Evolutionary conservation across 2,113 vertebrate genomes (phyloP).

Genomic region (Fukomys damarensis): DNA sequence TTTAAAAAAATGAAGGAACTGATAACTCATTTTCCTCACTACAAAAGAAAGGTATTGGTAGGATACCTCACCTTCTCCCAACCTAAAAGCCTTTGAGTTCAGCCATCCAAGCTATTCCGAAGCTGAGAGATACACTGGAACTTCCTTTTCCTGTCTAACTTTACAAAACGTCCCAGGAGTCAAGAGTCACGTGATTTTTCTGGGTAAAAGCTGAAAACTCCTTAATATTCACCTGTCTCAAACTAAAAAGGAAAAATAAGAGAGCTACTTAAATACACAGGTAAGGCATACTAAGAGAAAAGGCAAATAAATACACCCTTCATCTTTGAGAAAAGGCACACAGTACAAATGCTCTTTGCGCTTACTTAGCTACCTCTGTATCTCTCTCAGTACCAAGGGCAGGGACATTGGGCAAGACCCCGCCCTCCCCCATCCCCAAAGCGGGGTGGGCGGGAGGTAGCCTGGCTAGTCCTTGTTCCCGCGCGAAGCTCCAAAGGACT

Average conservation of each 20-base stretch:
- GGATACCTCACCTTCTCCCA: conserved; percentile 22
- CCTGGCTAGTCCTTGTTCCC: conserved; percentile 70
- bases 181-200: conserved; percentile 67
- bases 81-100: conserved; percentile 48
- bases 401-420: conserved; percentile 79
- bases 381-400: conserved; percentile 82
- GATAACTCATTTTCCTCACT: background rate
- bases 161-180: conserved; percentile 61
- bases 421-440: conserved; percentile 67
- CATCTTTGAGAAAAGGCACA: background rate
- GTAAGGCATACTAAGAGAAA: background rate
- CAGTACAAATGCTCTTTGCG: background rate
- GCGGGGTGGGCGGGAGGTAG: conserved; percentile 79
- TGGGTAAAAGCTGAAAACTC: conserved; percentile 22
- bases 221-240: conserved; percentile 55
- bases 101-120: conserved; percentile 18
- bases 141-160: conserved; percentile 78
- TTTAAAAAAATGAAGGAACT: conserved; percentile 29
- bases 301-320: background rate
- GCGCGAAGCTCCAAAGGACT: conserved; percentile 78
- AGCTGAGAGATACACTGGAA: conserved; percentile 62
- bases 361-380: background rate
- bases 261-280: conserved; percentile 14
- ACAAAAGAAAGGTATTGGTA: background rate
- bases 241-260: conserved; percentile 16